phyloP scores from a whole-genome alignment of 2,113 vertebrate genomes.

The Paratilapia polleni region DNA sequence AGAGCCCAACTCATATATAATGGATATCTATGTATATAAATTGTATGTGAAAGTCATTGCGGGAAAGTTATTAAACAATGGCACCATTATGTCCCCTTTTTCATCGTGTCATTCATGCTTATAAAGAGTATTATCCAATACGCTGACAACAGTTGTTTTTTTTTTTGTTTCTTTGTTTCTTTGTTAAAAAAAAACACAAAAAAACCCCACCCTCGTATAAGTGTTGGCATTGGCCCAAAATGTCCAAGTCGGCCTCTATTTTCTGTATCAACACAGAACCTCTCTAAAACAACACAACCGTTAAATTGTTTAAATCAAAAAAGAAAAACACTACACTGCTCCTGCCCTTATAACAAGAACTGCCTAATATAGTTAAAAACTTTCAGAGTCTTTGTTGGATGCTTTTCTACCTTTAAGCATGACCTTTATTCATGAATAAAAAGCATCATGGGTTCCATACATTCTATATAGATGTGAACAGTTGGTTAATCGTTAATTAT shows the following conservation, averaged over 20 bases:
- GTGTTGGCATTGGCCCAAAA: no score
- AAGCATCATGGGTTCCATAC: neutral
- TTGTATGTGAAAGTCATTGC: neutral
- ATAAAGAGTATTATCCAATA: neutral
- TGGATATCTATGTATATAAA: neutral
- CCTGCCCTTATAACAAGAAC: neutral
- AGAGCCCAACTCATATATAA: neutral
- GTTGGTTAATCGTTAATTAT: neutral
- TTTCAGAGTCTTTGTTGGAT: neutral
- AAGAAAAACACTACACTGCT: no score
- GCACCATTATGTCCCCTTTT: neutral
- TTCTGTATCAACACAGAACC: rapidly evolving
- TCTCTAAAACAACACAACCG: neutral
- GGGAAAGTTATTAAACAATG: neutral
- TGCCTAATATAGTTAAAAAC: neutral
- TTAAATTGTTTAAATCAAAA: no score
- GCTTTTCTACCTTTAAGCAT: neutral
- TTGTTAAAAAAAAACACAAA: no score
- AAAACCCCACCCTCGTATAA: neutral
- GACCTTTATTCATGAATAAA: no score
- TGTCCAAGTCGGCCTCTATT: neutral
- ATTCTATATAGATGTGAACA: slow-evolving; percentile 6
- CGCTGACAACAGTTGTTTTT: neutral
- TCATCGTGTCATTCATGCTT: neutral
- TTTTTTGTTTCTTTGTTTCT: no score